Evolutionary conservation across 1,140 invertebrate species (phyloP), one percentile per base, ranked within the genome.

Genomic region (Scaptomyza pallida): DNA sequence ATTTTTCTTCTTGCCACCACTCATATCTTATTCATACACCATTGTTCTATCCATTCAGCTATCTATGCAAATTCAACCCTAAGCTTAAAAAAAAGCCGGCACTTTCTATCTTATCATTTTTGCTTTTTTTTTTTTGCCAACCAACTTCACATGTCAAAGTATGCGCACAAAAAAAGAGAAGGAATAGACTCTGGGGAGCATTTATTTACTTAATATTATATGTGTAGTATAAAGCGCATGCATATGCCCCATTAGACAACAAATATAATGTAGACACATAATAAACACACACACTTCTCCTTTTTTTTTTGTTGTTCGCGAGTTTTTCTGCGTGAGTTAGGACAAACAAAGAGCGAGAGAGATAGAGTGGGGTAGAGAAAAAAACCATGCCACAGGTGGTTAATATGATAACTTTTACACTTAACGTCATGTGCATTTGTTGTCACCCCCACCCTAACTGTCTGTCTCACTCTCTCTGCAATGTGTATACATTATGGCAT

Each of bases 351-450:
- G 9, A 59, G 16, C 23, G 43, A 37, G 33, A 35, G 3, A n/a
- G 9, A 35, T 2, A 13, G 40, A 37, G 17, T 3, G 23, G 26
- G 35, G 40, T 15, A 26, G 23, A 19, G 30, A n/a, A 41, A 52
- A 60, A 63, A 52, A 60, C 60, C 17, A 35, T 69, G 81, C 81
- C 78, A 86, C 81, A 86, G 81, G 81, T 86, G 81, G 77, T 86
- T 86, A 88, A 86, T 88, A 88, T 78, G 70, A 64, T 57, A 86
- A 86, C 74, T 86, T 86, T 81, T 72, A 80, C 81, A 81, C 82
- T 80, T 85, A 51, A 76, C 75, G 57, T 78, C 78, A 59, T 59
- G 26, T 72, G 77, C 73, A 76, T 65, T 75, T 50, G 55, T 23
- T 60, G 23, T 44, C 23, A 4, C 44, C 37, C 43, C n/a, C 26